Evolutionary conservation across 2,888 invertebrate species (phyloP), one percentile per base, ranked within the genome.

Genomic region (Nymphalis urticae): DNA sequence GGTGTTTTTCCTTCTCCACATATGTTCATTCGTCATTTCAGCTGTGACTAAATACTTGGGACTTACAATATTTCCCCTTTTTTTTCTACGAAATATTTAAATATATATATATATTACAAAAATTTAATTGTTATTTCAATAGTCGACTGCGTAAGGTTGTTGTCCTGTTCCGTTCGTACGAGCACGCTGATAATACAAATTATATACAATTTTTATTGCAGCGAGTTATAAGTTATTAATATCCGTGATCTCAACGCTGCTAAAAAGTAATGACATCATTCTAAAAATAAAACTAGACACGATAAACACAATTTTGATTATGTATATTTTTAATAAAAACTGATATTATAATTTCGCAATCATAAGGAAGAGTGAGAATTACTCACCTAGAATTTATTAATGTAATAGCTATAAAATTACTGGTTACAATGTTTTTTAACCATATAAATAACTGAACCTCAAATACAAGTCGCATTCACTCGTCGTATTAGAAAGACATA

Each of bases 201-300:
- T 70, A 68, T 59, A 70, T 70, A 59, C 61, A 63, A 64, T 70
- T 72, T 68, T 70, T 72, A 70, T 66, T 70, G 58, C 66, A 51
- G 48, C 48, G 17, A 48, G 59, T 32, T 70, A 42, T 42, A 63
- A 56, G 61, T 79, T 77, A 77, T 75, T 77, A 77, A 78, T 77
- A 75, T 72, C 71, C 75, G 80, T 88, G 87, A 88, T 84, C 82
- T 87, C 86, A 87, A 79, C 80, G 76, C 75, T 51, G n/a, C 6
- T 56, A 56, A 62, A 68, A 66, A 68, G 48, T n/a, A 60, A 62
- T 68, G 68, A 65, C 70, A 64, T 67, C 68, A 72, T 58, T 61
- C 54, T 51, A 47, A 9, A 27, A 21, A 21, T 60, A 19, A 17
- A 56, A 42, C 32, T 42, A 42, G 32, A 13, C 32, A 53, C 21